Percentiles rank a stretch among this genome's conserved stretches.
These are phyloP conservation scores for Trachelus tabidus DNA, from an alignment of 2,888 invertebrate genomes.

Conservation along the genomic window DNA sequence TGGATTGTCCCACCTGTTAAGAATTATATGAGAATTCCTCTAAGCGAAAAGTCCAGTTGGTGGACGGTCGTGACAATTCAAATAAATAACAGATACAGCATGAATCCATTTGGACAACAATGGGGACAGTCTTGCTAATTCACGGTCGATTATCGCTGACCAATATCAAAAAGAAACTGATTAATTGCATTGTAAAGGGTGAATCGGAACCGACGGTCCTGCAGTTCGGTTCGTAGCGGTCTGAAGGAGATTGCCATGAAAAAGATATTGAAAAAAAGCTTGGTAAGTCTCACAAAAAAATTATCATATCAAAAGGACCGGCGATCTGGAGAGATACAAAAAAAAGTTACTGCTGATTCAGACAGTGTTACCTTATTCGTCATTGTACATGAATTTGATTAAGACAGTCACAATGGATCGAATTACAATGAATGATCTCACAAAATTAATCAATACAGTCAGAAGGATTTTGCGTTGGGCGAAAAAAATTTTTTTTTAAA, in stretches of 20 bases:
- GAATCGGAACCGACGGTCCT: background rate
- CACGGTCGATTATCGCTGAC: background rate
- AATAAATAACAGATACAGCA: background rate
- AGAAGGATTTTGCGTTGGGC: background rate
- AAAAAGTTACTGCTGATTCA: background rate
- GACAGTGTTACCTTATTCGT: background rate
- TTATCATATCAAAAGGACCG: background rate
- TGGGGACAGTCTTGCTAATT: background rate
- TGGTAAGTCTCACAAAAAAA: background rate
- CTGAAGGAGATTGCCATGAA: background rate
- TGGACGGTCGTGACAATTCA: background rate
- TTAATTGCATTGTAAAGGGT: background rate
- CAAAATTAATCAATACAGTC: background rate
- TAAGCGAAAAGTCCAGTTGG: background rate
- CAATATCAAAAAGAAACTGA: background rate
- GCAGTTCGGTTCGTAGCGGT: background rate
- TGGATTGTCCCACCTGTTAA: background rate
- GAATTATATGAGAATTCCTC: background rate
- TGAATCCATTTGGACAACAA: background rate
- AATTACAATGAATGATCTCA: background rate
- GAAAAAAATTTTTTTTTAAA: too few species aligned
- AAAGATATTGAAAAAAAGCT: background rate
- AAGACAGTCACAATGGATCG: background rate
- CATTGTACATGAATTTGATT: background rate
- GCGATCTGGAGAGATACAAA: background rate